Evolutionary conservation across 2,797 vertebrate species (phyloP).

Genomic region (Streptopelia turtur): DNA sequence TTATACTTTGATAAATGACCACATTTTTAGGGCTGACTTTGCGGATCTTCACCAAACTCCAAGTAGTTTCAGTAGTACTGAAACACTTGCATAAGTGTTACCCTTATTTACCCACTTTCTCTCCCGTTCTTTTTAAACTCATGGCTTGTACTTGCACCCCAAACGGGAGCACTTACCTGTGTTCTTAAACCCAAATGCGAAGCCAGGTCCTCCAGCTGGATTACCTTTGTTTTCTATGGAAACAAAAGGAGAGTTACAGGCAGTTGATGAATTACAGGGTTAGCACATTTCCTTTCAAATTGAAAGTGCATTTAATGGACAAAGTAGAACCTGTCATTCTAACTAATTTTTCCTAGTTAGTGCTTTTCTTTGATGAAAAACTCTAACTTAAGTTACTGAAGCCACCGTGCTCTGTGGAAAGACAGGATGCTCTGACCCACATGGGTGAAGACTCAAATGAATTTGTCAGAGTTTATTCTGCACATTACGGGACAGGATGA

Average conservation of each 20-base stretch:
- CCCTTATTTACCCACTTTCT: not conserved
- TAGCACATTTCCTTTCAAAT: not conserved
- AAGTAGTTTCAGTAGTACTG: not conserved
- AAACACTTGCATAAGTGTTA: not conserved
- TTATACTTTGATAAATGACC: not conserved
- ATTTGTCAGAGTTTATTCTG: not conserved
- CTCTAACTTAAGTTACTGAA: not conserved
- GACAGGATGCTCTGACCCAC: not conserved
- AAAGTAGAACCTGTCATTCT: not conserved
- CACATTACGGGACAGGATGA: not conserved
- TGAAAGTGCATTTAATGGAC: not conserved
- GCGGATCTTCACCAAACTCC: not conserved
- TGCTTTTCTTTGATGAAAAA: not conserved
- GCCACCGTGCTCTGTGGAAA: not conserved
- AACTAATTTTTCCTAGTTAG: not conserved
- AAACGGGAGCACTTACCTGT: constrained; percentile 78
- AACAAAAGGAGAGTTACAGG: not conserved
- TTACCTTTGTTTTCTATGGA: constrained; percentile 88
- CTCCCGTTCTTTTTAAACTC: not conserved
- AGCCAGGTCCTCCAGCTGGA: constrained; percentile 94
- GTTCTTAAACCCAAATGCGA: constrained; percentile 93
- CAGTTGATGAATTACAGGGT: not conserved
- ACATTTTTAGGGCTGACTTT: not conserved
- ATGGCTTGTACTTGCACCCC: not conserved
- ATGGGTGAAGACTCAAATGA: not conserved